phyloP scores from a whole-genome alignment of 2,888 invertebrate species.

The Iselma pallidipennis region DNA sequence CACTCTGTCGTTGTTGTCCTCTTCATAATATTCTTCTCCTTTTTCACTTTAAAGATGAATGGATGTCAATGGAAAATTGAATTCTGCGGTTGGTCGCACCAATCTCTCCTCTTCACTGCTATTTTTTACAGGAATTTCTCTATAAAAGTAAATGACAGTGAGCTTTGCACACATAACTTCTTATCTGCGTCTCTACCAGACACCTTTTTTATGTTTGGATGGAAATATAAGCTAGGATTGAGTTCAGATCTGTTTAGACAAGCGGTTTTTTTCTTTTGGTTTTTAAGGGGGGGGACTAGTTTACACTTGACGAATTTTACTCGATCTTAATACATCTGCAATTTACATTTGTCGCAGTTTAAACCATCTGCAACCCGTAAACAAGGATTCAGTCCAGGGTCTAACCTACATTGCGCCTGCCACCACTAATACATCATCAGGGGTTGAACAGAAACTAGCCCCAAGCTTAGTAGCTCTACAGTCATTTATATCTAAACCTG shows the following conservation, averaged over 20 bases:
- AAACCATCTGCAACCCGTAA: slow-evolving; percentile 24
- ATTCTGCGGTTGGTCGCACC: slow-evolving; percentile 71
- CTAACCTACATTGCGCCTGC: slow-evolving; percentile 25
- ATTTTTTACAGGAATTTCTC: slow-evolving; percentile 50
- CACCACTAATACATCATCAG: slow-evolving; percentile 37
- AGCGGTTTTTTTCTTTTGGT: slow-evolving; percentile 28
- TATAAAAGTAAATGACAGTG: slow-evolving; percentile 50
- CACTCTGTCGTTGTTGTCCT: too few species aligned
- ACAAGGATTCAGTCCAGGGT: slow-evolving; percentile 4
- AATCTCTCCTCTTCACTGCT: slow-evolving; percentile 54
- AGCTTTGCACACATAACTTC: slow-evolving; percentile 48
- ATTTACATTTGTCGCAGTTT: slow-evolving; percentile 22
- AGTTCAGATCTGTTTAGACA: slow-evolving; percentile 40
- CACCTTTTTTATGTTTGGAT: slow-evolving; percentile 36
- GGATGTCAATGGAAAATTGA: slow-evolving; percentile 68
- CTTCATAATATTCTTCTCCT: background rate
- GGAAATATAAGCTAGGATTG: slow-evolving; percentile 38
- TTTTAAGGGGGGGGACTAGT: background rate
- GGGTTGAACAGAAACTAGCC: slow-evolving; percentile 6
- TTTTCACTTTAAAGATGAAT: background rate
- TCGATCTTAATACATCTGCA: slow-evolving; percentile 3
- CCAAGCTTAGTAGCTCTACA: slow-evolving; percentile 11
- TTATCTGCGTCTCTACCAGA: slow-evolving; percentile 45
- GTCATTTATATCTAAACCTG: slow-evolving; percentile 36
- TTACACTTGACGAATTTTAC: too few species aligned